Evolutionary conservation across 2,888 invertebrate genomes (phyloP).

Genomic region (Rhamnusium bicolor): DNA sequence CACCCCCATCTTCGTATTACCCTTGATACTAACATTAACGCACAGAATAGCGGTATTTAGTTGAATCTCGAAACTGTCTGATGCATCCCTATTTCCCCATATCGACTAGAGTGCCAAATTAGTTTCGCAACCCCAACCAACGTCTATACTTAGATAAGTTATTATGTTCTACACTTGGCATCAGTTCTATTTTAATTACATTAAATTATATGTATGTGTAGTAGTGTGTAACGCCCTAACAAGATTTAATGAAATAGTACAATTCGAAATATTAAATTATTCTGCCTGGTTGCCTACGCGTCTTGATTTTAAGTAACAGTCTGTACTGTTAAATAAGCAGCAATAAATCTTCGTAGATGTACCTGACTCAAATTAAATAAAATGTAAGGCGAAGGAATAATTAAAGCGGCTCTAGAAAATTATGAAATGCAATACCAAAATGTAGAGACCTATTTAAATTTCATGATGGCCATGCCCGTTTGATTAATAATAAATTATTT

Average conservation of each 20-base stretch:
- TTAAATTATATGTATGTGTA: conserved; percentile 40
- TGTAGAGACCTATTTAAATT: no score
- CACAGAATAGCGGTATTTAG: conserved; percentile 31
- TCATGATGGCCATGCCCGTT: no score
- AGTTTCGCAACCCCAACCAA: conserved; percentile 42
- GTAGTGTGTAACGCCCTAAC: conserved; percentile 37
- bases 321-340: no score
- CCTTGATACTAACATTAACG: not conserved
- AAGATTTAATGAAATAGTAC: conserved; percentile 30
- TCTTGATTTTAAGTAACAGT: conserved; percentile 13
- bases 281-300: conserved; percentile 20
- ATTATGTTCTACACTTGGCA: conserved; percentile 39
- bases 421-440: no score
- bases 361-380: no score
- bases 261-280: conserved; percentile 42
- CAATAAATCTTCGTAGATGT: not conserved
- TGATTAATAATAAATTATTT: no score
- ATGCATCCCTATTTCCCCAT: conserved; percentile 33
- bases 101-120: conserved; percentile 48
- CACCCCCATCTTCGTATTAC: conserved; percentile 18
- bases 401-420: no score
- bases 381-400: no score
- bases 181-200: conserved; percentile 39
- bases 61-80: conserved; percentile 38
- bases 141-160: conserved; percentile 36